A percentile compares a stretch with the other conserved stretches of the same genome.
phyloP scores from a whole-genome alignment of 2,888 invertebrate genomes.

The Callyntrura sp. region DNA sequence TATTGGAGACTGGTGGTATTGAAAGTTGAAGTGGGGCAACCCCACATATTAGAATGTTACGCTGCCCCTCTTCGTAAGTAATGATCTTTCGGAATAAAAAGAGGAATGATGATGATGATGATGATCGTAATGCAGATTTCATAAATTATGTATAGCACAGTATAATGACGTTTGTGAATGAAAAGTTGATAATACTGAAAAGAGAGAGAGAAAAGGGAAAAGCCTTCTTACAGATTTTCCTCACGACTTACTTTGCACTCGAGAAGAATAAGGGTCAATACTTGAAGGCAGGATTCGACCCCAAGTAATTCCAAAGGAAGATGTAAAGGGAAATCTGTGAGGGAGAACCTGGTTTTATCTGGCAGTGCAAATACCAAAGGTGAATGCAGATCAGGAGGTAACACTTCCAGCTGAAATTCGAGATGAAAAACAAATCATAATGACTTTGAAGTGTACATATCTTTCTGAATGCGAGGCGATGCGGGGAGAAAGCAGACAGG shows the following conservation, averaged over 20 bases:
- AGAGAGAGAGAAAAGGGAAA: not conserved
- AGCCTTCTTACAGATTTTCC: conserved; percentile 12
- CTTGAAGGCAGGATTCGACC: conserved; percentile 98
- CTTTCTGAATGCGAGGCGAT: too few species aligned
- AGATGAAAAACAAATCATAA: too few species aligned
- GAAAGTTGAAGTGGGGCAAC: too few species aligned
- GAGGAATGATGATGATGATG: not conserved
- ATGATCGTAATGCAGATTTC: not conserved
- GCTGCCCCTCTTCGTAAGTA: not conserved
- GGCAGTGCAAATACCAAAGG: conserved; percentile 96
- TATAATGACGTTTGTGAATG: not conserved
- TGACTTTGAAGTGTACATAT: too few species aligned
- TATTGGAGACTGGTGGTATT: conserved; percentile 16
- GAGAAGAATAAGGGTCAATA: conserved; percentile 96
- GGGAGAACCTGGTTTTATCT: conserved; percentile 98
- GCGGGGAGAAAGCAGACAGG: too few species aligned
- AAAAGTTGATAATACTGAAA: not conserved
- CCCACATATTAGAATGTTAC: not conserved
- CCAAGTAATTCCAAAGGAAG: conserved; percentile 98
- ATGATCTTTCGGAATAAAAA: not conserved
- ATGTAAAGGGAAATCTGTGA: conserved; percentile 99
- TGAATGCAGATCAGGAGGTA: conserved; percentile 94
- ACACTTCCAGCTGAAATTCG: conserved; percentile 90
- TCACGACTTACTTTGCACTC: conserved; percentile 93
- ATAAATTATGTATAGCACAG: conserved; percentile 34